Conservation (phyloP, 1,140 invertebrate genomes). For the Lysiphlebus fabarum region DNA sequence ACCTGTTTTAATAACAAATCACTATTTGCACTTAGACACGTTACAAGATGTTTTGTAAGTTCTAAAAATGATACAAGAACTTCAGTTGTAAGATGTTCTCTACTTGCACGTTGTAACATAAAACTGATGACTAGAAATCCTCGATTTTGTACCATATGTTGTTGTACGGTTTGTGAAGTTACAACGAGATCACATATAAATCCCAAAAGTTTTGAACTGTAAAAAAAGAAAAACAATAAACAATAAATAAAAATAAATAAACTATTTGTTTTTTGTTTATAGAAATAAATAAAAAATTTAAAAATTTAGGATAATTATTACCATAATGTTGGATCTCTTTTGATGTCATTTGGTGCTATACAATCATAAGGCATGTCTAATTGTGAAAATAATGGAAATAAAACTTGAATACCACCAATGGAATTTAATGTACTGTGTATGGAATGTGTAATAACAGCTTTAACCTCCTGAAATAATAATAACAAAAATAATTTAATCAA, state of each 20-base stretch:
- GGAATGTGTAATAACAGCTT: constrained; percentile 97
- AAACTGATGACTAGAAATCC: constrained; percentile 98
- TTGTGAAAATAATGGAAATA: constrained; percentile 97
- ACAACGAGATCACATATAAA: constrained; percentile 97
- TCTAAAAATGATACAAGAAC: constrained; percentile 90
- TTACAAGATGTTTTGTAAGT: constrained; percentile 94
- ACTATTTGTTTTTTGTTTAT: neutral
- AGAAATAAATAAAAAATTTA: neutral
- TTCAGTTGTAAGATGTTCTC: constrained; percentile 90
- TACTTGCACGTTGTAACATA: constrained; percentile 88
- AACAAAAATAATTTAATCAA: constrained; percentile 6
- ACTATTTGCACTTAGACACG: constrained; percentile 87
- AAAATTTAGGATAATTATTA: constrained; percentile 46
- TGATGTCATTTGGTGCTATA: constrained; percentile 68
- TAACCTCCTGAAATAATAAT: constrained; percentile 79
- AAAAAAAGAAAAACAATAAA: constrained; percentile 38
- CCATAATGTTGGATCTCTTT: constrained; percentile 84
- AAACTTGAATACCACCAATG: constrained; percentile 96
- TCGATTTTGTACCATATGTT: constrained; percentile 97
- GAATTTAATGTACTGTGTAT: constrained; percentile 99
- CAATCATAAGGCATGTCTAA: constrained; percentile 88
- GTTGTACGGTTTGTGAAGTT: constrained; percentile 94
- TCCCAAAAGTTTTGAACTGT: constrained; percentile 91
- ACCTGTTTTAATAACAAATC: constrained; percentile 94
- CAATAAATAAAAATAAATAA: constrained; percentile 10